Conservation (phyloP, 2,113 vertebrate genomes). For the Macrotis lagotis region DNA sequence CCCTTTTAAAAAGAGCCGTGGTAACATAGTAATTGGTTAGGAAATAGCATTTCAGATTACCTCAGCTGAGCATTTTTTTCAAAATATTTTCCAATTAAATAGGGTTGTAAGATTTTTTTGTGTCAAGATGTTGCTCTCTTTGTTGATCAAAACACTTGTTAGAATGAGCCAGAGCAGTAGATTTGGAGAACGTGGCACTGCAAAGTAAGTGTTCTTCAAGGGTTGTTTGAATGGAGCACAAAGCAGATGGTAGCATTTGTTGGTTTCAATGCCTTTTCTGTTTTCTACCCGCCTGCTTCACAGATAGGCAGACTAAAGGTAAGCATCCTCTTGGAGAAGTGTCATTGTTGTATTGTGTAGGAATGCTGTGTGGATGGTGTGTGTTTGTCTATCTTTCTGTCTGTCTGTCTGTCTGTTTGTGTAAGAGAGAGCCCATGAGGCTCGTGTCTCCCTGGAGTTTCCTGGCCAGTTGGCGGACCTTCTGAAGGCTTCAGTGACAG, state of each 20-base stretch:
- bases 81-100: background rate
- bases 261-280: slow-evolving; percentile 48
- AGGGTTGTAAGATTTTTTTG: background rate
- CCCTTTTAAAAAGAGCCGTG: background rate
- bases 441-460: background rate
- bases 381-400: background rate
- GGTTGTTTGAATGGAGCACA: background rate
- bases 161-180: background rate
- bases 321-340: slow-evolving; percentile 6
- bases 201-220: background rate
- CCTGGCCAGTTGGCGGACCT: background rate
- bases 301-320: slow-evolving; percentile 88
- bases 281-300: slow-evolving; percentile 67
- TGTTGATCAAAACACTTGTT: background rate
- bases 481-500: background rate
- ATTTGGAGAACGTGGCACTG: background rate
- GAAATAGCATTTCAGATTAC: background rate
- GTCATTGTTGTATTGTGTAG: fast-evolving
- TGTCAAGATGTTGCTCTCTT: background rate
- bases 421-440: background rate
- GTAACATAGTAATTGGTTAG: background rate
- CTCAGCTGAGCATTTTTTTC: background rate
- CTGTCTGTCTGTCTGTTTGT: background rate
- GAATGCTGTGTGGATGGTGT: background rate
- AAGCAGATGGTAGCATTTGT: background rate